A percentile compares a stretch with the other conserved stretches of the same genome.
Evolutionary conservation across 2,113 vertebrate genomes (phyloP).

Genomic region (Xenopus laevis): DNA sequence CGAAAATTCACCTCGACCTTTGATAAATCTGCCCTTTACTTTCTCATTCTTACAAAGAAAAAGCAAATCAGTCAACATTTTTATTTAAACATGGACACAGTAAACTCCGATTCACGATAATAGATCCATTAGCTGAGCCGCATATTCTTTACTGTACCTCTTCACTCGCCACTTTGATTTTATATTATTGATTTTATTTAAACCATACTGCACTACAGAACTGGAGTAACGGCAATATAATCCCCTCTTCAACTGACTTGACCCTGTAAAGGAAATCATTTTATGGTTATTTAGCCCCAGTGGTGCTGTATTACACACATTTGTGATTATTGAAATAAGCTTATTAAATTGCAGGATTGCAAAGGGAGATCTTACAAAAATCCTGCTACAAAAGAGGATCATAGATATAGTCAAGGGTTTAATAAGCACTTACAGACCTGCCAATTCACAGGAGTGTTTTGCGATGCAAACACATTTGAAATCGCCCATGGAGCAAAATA

Average conservation of each 20-base stretch:
- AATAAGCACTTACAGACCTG: constrained; percentile 32
- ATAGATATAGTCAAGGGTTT: constrained; percentile 28
- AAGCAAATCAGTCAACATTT: no score
- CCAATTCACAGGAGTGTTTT: constrained; percentile 3
- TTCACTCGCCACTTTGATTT: neutral
- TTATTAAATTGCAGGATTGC: constrained; percentile 39
- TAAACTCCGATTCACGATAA: no score
- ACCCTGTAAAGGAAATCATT: constrained; percentile 33
- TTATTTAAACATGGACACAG: no score
- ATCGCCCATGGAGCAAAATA: no score
- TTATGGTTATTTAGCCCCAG: constrained; percentile 37
- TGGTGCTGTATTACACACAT: constrained; percentile 39
- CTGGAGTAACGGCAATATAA: constrained; percentile 18
- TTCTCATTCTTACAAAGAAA: no score
- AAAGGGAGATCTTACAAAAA: constrained; percentile 33
- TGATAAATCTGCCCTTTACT: no score
- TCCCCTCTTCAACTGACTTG: constrained; percentile 30
- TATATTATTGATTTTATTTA: constrained; percentile 12
- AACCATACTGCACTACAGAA: constrained; percentile 3
- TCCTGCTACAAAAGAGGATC: constrained; percentile 35
- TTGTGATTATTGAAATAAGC: constrained; percentile 40
- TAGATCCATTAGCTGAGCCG: no score
- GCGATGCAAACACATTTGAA: neutral
- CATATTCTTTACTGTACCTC: neutral
- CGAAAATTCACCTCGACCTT: no score